A percentile compares a stretch with the other conserved stretches of the same genome.
Conservation (phyloP, 2,888 invertebrate genomes). For the Vanessa cardui region DNA sequence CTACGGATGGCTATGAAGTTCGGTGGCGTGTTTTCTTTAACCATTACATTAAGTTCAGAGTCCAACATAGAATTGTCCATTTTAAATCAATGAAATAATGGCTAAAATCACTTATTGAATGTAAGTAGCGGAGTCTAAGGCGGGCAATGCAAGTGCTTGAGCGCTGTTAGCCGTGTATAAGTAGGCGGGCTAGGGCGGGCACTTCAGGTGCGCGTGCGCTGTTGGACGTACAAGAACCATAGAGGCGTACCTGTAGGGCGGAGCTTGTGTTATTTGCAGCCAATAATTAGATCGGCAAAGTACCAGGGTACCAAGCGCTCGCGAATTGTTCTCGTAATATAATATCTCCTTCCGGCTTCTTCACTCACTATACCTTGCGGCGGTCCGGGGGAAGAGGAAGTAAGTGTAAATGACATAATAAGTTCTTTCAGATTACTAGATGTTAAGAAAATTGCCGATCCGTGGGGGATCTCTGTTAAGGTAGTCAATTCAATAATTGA, state of each 20-base stretch:
- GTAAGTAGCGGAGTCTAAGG: constrained; percentile 1
- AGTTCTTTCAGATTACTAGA: too few relatives aligned
- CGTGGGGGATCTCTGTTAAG: too few relatives aligned
- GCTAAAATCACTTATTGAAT: constrained; percentile 2
- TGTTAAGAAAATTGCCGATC: too few relatives aligned
- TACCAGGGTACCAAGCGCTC: constrained; percentile 1
- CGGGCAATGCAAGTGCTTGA: not conserved
- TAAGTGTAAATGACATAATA: too few relatives aligned
- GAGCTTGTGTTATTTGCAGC: constrained; percentile 3
- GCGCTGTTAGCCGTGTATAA: not conserved
- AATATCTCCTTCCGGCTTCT: too few relatives aligned
- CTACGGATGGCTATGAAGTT: not conserved
- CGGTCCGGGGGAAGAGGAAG: too few relatives aligned
- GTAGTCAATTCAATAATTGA: too few relatives aligned
- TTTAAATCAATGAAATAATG: constrained; percentile 1
- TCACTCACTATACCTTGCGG: too few relatives aligned
- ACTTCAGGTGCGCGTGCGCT: not conserved
- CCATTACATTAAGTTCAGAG: not conserved
- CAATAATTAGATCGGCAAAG: not conserved
- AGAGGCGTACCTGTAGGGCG: constrained; percentile 6
- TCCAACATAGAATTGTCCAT: constrained; percentile 5
- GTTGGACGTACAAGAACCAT: constrained; percentile 5
- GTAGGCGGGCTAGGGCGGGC: too few relatives aligned
- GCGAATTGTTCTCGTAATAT: constrained; percentile 1
- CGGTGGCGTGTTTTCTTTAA: constrained; percentile 1